Percentiles rank a stretch among this genome's conserved stretches.
phyloP scores from a whole-genome alignment of 2,113 vertebrate species.

The cattle (Bos taurus) region DNA sequence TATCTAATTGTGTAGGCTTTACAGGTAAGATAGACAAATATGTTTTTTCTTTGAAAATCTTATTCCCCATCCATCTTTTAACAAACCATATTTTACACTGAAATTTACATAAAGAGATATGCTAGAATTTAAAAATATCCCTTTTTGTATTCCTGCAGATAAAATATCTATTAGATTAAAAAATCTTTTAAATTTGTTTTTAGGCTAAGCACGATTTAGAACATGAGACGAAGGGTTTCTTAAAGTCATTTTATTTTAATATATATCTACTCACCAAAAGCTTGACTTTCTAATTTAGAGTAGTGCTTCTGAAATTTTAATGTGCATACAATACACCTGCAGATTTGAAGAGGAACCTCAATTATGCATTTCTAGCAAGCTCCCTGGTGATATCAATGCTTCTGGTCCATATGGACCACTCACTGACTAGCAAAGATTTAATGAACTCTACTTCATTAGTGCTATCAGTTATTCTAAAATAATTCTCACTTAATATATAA shows the following conservation, averaged over 20 bases:
- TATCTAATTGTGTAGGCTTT: slow-evolving; percentile 1
- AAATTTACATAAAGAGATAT: neutral
- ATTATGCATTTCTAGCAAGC: neutral
- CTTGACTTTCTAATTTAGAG: neutral
- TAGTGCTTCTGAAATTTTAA: neutral
- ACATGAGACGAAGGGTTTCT: neutral
- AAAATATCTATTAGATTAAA: neutral
- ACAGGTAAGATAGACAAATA: neutral
- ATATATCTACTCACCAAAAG: neutral
- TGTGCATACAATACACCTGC: neutral
- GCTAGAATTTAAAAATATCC: neutral
- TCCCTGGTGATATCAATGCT: neutral
- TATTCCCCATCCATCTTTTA: neutral
- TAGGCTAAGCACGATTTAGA: neutral
- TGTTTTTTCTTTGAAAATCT: neutral
- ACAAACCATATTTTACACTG: neutral
- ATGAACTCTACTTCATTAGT: neutral
- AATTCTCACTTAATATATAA: neutral
- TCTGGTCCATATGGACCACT: neutral
- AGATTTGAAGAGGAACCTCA: neutral
- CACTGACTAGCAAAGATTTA: neutral
- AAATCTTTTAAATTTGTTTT: neutral
- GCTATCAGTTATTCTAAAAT: neutral
- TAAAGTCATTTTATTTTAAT: neutral
- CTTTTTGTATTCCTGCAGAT: neutral